Percentiles rank a stretch among this genome's conserved stretches.
phyloP scores from a whole-genome alignment of 2,797 vertebrate species.

The Pseudochromis fuscus region DNA sequence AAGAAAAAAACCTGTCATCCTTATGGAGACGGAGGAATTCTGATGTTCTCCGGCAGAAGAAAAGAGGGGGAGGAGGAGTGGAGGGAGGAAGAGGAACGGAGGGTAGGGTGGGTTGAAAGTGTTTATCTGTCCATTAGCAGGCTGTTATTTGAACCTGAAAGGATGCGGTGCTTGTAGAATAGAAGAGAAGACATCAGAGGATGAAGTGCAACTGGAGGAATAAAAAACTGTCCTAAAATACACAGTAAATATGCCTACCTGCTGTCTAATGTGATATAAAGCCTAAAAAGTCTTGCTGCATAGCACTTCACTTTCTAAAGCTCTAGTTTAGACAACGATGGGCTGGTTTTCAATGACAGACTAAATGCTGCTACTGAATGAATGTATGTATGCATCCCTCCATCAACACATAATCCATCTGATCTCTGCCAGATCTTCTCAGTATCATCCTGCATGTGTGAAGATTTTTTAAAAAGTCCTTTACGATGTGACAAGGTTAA shows the following conservation, averaged over 20 bases:
- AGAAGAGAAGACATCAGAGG: conserved; percentile 16
- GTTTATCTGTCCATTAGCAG: conserved; percentile 55
- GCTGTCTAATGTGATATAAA: background rate
- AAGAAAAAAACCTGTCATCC: conserved; percentile 25
- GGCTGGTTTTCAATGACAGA: too few relatives aligned
- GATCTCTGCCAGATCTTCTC: too few relatives aligned
- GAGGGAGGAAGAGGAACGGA: background rate
- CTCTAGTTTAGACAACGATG: too few relatives aligned
- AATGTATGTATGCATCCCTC: too few relatives aligned
- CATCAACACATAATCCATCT: too few relatives aligned
- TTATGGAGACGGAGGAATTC: conserved; percentile 24
- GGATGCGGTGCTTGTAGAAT: conserved; percentile 1
- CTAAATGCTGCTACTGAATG: too few relatives aligned
- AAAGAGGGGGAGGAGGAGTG: background rate
- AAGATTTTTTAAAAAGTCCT: too few relatives aligned
- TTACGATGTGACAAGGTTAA: too few relatives aligned
- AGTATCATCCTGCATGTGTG: too few relatives aligned
- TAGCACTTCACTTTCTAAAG: background rate
- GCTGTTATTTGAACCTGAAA: conserved; percentile 36
- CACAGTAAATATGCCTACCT: background rate
- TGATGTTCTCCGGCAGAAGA: conserved; percentile 12
- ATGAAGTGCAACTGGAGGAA: background rate
- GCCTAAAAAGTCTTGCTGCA: background rate
- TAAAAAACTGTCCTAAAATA: background rate
- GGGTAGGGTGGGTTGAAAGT: conserved; percentile 7